phyloP scores from a whole-genome alignment of 2,888 invertebrate species.

The Ferdinandea cuprea region DNA sequence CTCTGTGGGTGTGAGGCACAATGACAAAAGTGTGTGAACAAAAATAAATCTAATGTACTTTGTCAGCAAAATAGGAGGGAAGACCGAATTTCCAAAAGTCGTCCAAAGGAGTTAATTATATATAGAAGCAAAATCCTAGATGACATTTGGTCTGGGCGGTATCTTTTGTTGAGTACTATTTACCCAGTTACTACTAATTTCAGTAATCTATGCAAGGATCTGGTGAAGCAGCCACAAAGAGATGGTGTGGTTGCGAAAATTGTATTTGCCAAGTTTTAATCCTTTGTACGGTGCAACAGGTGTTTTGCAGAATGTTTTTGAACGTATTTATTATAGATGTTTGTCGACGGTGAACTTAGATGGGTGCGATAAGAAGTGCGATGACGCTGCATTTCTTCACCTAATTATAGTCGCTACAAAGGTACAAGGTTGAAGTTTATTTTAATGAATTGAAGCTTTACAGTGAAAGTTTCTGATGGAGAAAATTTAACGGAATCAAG shows the following conservation, averaged over 20 bases:
- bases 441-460: neutral
- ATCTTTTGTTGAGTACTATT: conserved; percentile 4
- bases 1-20: neutral
- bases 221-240: neutral
- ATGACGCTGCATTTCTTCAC: conserved; percentile 37
- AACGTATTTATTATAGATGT: neutral
- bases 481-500: neutral
- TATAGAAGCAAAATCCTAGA: conserved; percentile 10
- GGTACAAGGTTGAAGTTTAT: conserved; percentile 11
- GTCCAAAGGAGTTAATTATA: conserved; percentile 31
- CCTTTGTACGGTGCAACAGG: conserved; percentile 55
- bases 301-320: conserved; percentile 7
- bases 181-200: conserved; percentile 31
- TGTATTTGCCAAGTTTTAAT: conserved; percentile 53
- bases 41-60: conserved; percentile 31
- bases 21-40: neutral
- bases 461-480: neutral
- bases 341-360: conserved; percentile 4
- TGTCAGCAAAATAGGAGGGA: conserved; percentile 50
- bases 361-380: conserved; percentile 7
- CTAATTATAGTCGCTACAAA: conserved; percentile 33
- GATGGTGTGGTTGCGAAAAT: conserved; percentile 44
- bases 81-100: conserved; percentile 18
- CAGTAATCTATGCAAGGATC: conserved; percentile 48
- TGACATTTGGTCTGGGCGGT: conserved; percentile 1